A percentile compares a stretch with the other conserved stretches of the same genome.
Conservation (phyloP, 35 echinoderm and acorn worm genomes). For the Lytechinus pictus region DNA sequence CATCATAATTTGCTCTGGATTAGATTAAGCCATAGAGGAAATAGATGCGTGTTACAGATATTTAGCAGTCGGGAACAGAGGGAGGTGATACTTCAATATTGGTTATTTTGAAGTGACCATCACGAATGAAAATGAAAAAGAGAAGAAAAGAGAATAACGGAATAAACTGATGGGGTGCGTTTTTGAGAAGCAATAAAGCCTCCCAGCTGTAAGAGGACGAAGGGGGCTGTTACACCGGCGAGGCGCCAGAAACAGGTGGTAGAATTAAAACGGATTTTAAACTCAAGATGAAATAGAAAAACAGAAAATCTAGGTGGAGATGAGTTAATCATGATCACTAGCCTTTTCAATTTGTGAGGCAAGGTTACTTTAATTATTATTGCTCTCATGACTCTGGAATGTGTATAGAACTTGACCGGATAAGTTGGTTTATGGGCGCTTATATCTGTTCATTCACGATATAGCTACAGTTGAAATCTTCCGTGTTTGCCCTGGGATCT, state of each 20-base stretch:
- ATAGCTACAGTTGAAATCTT: too few relatives aligned
- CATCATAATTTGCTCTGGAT: conserved; percentile 20
- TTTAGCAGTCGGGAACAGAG: background rate
- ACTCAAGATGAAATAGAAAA: background rate
- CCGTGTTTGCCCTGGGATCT: too few relatives aligned
- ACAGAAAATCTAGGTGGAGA: background rate
- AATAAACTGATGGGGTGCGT: background rate
- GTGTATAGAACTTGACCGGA: background rate
- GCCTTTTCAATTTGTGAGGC: background rate
- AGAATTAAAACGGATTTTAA: background rate
- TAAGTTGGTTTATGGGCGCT: background rate
- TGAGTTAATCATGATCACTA: conserved; percentile 5
- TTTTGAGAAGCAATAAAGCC: background rate
- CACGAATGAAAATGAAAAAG: background rate
- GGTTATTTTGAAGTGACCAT: background rate
- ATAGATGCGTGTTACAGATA: conserved; percentile 41
- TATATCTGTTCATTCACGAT: too few relatives aligned
- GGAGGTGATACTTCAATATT: background rate
- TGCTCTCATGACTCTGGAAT: background rate
- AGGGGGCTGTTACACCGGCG: conserved; percentile 5
- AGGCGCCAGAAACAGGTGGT: background rate
- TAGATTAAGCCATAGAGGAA: conserved; percentile 36
- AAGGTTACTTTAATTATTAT: background rate
- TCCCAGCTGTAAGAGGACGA: background rate
- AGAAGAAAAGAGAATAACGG: background rate